Evolutionary conservation across 2,797 vertebrate species (phyloP).

Genomic region (Trachops cirrhosus): DNA sequence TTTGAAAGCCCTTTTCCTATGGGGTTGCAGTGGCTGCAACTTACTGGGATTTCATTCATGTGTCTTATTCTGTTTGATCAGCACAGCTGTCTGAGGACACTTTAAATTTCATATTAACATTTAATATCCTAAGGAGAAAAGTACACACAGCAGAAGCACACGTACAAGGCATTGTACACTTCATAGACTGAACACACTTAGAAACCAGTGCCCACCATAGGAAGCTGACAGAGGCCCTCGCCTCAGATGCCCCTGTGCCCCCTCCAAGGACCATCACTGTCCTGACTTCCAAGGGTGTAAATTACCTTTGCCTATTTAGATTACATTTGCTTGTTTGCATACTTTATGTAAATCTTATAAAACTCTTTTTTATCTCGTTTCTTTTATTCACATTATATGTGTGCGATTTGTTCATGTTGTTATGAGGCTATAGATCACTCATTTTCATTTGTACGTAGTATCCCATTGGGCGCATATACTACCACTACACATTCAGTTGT

Average conservation of each 20-base stretch:
- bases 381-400: background rate
- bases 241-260: background rate
- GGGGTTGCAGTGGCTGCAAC: background rate
- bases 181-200: background rate
- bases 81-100: background rate
- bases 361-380: background rate
- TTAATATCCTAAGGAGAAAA: background rate
- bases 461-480: background rate
- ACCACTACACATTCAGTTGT: background rate
- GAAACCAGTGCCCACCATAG: background rate
- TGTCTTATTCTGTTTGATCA: background rate
- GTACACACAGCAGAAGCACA: background rate
- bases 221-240: background rate
- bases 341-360: background rate
- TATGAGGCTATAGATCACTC: background rate
- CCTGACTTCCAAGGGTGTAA: background rate
- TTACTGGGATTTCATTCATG: background rate
- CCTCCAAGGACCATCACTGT: background rate
- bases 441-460: background rate
- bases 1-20: background rate
- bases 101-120: background rate
- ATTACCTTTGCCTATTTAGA: background rate
- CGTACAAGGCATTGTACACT: background rate
- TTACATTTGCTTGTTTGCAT: background rate
- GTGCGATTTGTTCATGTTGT: background rate